Evolutionary conservation across 1,140 invertebrate genomes (phyloP), one percentile per base, ranked within the genome.

Genomic region (Drosophila ambigua): DNA sequence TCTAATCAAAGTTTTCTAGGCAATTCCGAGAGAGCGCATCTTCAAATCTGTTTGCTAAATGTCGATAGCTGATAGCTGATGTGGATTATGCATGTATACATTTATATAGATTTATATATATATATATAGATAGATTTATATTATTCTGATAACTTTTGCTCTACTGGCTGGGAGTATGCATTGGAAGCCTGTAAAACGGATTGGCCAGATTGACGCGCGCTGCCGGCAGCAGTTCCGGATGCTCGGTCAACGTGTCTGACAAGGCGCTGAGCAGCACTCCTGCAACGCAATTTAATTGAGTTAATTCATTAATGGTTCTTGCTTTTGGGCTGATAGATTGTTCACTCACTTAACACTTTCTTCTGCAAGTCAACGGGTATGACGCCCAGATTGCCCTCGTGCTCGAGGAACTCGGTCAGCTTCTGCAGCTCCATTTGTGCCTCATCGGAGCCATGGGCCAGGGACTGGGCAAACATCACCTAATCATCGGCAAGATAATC

Each of bases 231-330:
- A 95, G 79, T 78, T 95, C 95, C 2, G 95, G 95, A 79, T 95
- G 94, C 67, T 96, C 95, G 20, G 92, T 93, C 60, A 96, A 91
- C 0, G 95, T 95, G 77, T 96, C 95, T 0, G 95, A 94, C 49
- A 96, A 85, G 0, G 95, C 94, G n/a, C 94, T 94, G 28, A 95
- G 94, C 79, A 96, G 92, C 15, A 95, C 94, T 80, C 95, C 95
- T 96, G 77, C 8, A 69, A 31, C 8, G 31, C 2, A 31, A 9
- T 31, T 59, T 7, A 5, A 9, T 31, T 9, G 2, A 9, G 28
- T 24, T 4, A 24, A 9, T 9, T 2, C 16, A 16, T 16, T 16
- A 16, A 8, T 31, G 0, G 28, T 2, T 2, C 0, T 31, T 8
- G 8, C 0, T 7, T 31, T 31, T 3, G 8, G 7, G 7, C 24